Evolutionary conservation across 2,888 invertebrate genomes (phyloP).

Genomic region (Melinopterus prodromus): DNA sequence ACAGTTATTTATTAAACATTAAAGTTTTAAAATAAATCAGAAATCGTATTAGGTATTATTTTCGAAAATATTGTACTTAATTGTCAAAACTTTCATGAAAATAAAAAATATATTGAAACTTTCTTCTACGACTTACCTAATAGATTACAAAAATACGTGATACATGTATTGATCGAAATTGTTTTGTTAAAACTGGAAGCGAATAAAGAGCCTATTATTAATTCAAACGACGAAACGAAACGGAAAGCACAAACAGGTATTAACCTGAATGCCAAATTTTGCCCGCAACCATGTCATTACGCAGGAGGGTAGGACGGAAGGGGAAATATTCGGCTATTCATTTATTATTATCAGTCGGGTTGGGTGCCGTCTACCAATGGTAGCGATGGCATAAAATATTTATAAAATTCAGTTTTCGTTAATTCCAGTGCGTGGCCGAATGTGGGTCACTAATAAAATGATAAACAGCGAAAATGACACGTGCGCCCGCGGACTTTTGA

Average conservation of each 20-base stretch:
- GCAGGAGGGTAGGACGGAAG: background rate
- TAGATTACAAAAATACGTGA: background rate
- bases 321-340: background rate
- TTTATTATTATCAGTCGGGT: background rate
- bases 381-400: conserved; percentile 31
- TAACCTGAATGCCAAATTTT: background rate
- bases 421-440: conserved; percentile 37
- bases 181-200: background rate
- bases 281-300: background rate
- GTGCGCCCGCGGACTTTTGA: conserved; percentile 30
- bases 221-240: background rate
- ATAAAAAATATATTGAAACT: too few relatives aligned
- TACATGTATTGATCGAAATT: background rate
- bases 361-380: background rate
- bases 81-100: too few relatives aligned
- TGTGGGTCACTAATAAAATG: conserved; percentile 43
- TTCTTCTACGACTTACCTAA: too few relatives aligned
- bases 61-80: too few relatives aligned
- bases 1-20: too few relatives aligned
- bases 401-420: conserved; percentile 37
- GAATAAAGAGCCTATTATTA: background rate
- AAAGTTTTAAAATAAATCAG: too few relatives aligned
- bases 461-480: conserved; percentile 45
- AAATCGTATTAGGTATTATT: too few relatives aligned
- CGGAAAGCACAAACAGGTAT: background rate